These are phyloP conservation scores for Copsychus sechellarum DNA, from an alignment of 2,113 vertebrate species.

Conservation along the genomic window DNA sequence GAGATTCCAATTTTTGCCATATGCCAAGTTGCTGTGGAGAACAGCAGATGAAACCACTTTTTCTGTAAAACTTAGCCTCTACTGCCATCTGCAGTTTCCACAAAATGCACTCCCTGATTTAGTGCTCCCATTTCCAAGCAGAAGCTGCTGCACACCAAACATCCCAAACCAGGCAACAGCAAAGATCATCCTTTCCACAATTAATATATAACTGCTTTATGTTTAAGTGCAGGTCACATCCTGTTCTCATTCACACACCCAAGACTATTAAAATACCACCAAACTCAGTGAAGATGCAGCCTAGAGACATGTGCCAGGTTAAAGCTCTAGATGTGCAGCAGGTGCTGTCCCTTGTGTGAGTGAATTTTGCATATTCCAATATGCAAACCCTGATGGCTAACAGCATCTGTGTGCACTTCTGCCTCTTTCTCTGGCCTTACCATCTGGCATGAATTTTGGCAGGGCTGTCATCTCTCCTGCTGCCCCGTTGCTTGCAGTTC, in stretches of 20 bases:
- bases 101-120: background rate
- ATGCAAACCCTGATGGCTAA: background rate
- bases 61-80: slow-evolving; percentile 1
- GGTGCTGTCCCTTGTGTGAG: background rate
- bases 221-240: background rate
- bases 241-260: background rate
- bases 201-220: background rate
- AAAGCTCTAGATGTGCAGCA: background rate
- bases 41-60: background rate
- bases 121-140: background rate
- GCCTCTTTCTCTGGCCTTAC: background rate
- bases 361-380: background rate
- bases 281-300: background rate
- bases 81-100: slow-evolving; percentile 59
- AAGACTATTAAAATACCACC: background rate
- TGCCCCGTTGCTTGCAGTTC: accelerated
- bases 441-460: background rate
- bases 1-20: background rate
- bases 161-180: background rate
- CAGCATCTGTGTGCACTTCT: background rate
- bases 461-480: background rate
- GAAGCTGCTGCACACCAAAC: background rate
- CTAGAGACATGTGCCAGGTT: background rate
- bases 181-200: background rate
- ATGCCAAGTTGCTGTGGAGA: background rate